Evolutionary conservation across 2,113 vertebrate genomes (phyloP), one percentile per base, ranked within the genome.

Genomic region (Lepisosteus osseus): DNA sequence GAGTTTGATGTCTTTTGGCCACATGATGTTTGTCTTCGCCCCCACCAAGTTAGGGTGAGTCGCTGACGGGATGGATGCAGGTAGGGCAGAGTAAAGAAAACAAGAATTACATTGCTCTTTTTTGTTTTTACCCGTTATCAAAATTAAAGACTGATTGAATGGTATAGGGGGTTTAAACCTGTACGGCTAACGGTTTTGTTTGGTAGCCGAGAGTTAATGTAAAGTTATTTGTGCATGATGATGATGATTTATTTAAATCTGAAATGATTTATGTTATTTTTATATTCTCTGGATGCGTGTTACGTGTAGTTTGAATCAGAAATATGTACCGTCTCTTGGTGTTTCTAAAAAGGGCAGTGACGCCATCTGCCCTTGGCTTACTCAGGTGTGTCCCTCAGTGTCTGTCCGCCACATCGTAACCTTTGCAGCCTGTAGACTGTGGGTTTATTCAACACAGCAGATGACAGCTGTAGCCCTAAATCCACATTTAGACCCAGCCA

Each of bases 21-120:
- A 44, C 72, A 45, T 57, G 42, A 56, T 65, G 41, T 54, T 61
- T 72, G 44, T 42, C 72, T 64, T 76, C 77, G 86, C 82, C 84
- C 86, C 86, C 84, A 91, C 86, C 89, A 89, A 84, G 88, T 70
- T 87, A 84, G 89, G 84, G 85, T 89, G 86, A 85, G 85, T 76
- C 78, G 83, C 79, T 84, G 86, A 89, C 91, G 88, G 88, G 84
- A 93, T 93, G 91, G 91, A 92, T 89, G 90, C 91, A 89, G 90
- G 91, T 93, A 89, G 85, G 81, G 66, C 7, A 59, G 62, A 55
- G 47, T 65, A 66, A 17, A 56, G 13, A 67, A 77, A 77, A 76
- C 57, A 76, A 77, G 7, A 64, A 64, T 74, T 76, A 44, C 15
- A 70, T 69, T 61, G 66, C 68, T 71, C 72, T 76, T 51, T 77